Evolutionary conservation across 1,140 invertebrate genomes (phyloP).

Genomic region (Meloidogyne chitwoodi): DNA sequence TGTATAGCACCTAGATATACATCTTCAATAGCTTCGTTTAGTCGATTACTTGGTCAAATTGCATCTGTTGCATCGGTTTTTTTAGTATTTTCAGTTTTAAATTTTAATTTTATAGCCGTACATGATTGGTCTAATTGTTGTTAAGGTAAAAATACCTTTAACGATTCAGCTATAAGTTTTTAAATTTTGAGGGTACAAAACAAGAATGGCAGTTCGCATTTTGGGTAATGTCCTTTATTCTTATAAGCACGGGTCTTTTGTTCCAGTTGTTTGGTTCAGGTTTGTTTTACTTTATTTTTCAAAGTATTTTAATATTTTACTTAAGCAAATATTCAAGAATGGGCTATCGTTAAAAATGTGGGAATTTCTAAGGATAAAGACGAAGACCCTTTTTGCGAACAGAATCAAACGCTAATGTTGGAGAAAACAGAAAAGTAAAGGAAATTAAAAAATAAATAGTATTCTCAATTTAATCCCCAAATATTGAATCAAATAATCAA

Average conservation of each 20-base stretch:
- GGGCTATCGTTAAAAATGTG: conserved; percentile 6
- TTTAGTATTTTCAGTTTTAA: neutral
- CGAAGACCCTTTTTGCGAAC: neutral
- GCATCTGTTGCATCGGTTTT: conserved; percentile 41
- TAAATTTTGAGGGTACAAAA: conserved; percentile 37
- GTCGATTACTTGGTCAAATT: conserved; percentile 53
- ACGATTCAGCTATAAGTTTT: neutral
- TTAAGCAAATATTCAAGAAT: conserved; percentile 35
- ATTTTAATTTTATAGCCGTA: neutral
- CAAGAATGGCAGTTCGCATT: conserved; percentile 48
- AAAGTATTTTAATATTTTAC: neutral
- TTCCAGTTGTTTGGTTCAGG: conserved; percentile 46
- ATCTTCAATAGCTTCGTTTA: conserved; percentile 55
- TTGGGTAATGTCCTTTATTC: conserved; percentile 40
- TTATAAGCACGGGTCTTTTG: conserved; percentile 44
- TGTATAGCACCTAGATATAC: conserved; percentile 56
- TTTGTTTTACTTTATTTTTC: neutral
- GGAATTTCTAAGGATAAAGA: neutral
- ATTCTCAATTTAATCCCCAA: too few species aligned
- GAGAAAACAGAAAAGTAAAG: neutral
- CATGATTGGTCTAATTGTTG: neutral
- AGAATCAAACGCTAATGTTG: neutral
- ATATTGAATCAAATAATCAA: too few species aligned
- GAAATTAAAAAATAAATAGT: neutral
- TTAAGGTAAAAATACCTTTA: neutral